phyloP scores from a whole-genome alignment of 2,113 vertebrate genomes.

The Pomatostomus ruficeps region DNA sequence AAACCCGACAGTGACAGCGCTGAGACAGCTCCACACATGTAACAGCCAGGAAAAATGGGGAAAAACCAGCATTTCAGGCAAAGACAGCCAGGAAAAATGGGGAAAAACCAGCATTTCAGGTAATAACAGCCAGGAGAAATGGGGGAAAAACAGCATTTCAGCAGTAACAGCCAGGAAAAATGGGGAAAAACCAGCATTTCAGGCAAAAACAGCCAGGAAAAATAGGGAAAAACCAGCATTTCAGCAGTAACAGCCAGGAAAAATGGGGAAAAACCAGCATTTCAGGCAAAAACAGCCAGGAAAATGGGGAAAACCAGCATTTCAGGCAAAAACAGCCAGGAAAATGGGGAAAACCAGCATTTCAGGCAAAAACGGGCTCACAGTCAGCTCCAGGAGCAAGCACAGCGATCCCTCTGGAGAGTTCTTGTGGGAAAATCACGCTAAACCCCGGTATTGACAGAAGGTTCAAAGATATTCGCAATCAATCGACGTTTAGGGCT shows the following conservation, averaged over 20 bases:
- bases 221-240: too few species aligned
- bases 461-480: conserved; percentile 51
- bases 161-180: too few species aligned
- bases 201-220: neutral
- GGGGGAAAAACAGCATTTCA: neutral
- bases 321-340: neutral
- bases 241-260: neutral
- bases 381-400: neutral
- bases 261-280: too few species aligned
- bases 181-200: neutral
- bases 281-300: neutral
- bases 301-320: too few species aligned
- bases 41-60: neutral
- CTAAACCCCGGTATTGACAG: conserved; percentile 47
- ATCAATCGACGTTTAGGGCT: conserved; percentile 65
- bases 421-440: conserved; percentile 18
- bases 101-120: neutral
- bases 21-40: neutral
- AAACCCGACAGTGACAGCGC: neutral
- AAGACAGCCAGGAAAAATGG: too few species aligned
- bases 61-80: neutral
- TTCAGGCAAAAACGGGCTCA: neutral
- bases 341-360: neutral
- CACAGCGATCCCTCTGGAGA: neutral
- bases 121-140: too few species aligned